Conservation (phyloP, 2,888 invertebrate genomes). For the Heliconius ethilla region DNA sequence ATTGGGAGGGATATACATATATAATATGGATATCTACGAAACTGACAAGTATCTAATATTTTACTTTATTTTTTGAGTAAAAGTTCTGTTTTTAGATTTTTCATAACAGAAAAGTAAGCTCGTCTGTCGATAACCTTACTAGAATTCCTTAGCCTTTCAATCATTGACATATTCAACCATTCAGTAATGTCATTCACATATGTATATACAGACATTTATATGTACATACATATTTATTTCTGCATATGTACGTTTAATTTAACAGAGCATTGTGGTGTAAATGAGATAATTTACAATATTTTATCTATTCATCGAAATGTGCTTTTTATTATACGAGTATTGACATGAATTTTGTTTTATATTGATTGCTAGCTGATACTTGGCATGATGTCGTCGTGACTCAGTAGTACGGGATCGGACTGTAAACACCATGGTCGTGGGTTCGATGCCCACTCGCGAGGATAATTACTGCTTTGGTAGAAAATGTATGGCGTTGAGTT, state of each 20-base stretch:
- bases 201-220: conserved; percentile 47
- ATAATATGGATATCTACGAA: too few relatives aligned
- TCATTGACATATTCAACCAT: conserved; percentile 35
- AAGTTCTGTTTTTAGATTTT: too few relatives aligned
- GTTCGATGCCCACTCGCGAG: too few relatives aligned
- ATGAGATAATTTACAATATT: conserved; percentile 56
- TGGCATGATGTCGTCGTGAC: background rate
- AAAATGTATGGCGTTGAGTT: too few relatives aligned
- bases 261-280: conserved; percentile 51
- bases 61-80: too few relatives aligned
- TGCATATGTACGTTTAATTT: conserved; percentile 36
- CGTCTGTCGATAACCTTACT: conserved; percentile 17
- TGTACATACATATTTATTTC: conserved; percentile 53
- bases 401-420: background rate
- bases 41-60: too few relatives aligned
- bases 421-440: background rate
- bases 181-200: conserved; percentile 53
- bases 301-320: conserved; percentile 29
- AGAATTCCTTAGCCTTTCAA: conserved; percentile 28
- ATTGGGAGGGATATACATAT: too few relatives aligned
- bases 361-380: too few relatives aligned
- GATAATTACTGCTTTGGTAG: too few relatives aligned
- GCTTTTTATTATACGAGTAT: background rate
- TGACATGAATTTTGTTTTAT: too few relatives aligned
- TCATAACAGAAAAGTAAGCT: background rate